Percentiles rank a stretch among this genome's conserved stretches.
Conservation (phyloP, 2,113 vertebrate genomes). For the Zosterops hypoxanthus region DNA sequence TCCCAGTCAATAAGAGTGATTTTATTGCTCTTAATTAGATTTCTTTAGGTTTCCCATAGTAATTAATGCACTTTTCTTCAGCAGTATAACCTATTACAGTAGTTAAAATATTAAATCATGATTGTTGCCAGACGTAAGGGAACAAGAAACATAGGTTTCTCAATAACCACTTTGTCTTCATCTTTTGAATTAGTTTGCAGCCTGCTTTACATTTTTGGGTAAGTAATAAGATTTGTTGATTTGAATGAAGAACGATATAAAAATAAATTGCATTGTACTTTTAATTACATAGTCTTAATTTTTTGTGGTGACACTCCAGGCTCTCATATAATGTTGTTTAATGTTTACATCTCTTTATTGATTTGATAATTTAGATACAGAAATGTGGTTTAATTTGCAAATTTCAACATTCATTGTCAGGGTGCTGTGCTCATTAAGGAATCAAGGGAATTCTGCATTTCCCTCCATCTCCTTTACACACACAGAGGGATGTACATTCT, state of each 20-base stretch:
- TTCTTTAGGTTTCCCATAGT: slow-evolving; percentile 46
- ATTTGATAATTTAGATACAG: slow-evolving; percentile 47
- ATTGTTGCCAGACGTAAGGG: slow-evolving; percentile 45
- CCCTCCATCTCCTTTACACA: background rate
- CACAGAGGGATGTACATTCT: background rate
- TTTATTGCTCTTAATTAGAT: slow-evolving; percentile 56
- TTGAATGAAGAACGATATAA: slow-evolving; percentile 42
- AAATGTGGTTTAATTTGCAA: background rate
- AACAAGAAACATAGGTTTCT: slow-evolving; percentile 39
- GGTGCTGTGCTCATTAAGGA: slow-evolving; percentile 9
- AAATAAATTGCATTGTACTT: slow-evolving; percentile 66
- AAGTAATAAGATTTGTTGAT: slow-evolving; percentile 62
- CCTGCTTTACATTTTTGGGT: slow-evolving; percentile 56
- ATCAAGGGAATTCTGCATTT: background rate
- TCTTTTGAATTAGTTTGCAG: slow-evolving; percentile 54
- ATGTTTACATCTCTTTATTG: slow-evolving; percentile 45
- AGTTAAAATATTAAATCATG: slow-evolving; percentile 64
- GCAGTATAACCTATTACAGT: slow-evolving; percentile 35
- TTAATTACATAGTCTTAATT: slow-evolving; percentile 65
- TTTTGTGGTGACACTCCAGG: slow-evolving; percentile 54
- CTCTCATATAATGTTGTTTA: slow-evolving; percentile 55
- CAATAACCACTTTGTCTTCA: slow-evolving; percentile 56
- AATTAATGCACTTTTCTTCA: slow-evolving; percentile 67
- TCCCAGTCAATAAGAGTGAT: slow-evolving; percentile 58
- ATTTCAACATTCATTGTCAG: background rate